phyloP scores from a whole-genome alignment of 2,797 vertebrate genomes.

The Aphelocoma californica region DNA sequence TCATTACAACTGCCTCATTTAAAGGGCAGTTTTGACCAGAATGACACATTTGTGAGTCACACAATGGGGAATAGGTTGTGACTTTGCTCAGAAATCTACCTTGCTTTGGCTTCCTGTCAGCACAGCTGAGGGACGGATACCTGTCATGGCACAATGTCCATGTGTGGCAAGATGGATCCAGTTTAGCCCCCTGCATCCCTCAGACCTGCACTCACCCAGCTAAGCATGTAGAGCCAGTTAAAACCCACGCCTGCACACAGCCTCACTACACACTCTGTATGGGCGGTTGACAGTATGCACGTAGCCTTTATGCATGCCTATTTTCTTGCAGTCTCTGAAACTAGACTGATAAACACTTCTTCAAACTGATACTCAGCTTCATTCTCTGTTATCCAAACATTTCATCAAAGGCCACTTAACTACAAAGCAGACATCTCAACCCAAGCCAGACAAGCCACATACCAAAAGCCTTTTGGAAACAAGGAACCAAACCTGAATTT shows the following conservation, averaged over 20 bases:
- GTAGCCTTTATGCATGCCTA: neutral
- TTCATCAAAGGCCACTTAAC: conserved; percentile 7
- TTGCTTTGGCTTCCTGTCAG: neutral
- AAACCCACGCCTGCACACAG: neutral
- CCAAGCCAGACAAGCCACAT: neutral
- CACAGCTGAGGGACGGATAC: neutral
- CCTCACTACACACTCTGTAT: neutral
- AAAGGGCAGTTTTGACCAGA: conserved; percentile 11
- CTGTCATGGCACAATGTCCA: neutral
- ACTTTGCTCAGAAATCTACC: neutral
- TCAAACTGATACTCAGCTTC: neutral
- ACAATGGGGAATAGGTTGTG: neutral
- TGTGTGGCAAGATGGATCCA: accelerated
- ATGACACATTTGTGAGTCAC: neutral
- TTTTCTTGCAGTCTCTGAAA: conserved; percentile 5
- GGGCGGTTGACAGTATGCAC: accelerated
- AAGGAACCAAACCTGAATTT: neutral
- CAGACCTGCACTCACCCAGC: neutral
- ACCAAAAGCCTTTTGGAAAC: conserved; percentile 9
- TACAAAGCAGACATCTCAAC: neutral
- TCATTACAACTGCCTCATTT: neutral
- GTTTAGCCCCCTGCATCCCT: neutral
- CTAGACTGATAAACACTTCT: conserved; percentile 7
- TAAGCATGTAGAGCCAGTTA: neutral
- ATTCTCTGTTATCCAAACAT: conserved; percentile 14